Base-by-base conservation (phyloP, 2,888 invertebrate species). In the Sclerodermus sp. region DNA sequence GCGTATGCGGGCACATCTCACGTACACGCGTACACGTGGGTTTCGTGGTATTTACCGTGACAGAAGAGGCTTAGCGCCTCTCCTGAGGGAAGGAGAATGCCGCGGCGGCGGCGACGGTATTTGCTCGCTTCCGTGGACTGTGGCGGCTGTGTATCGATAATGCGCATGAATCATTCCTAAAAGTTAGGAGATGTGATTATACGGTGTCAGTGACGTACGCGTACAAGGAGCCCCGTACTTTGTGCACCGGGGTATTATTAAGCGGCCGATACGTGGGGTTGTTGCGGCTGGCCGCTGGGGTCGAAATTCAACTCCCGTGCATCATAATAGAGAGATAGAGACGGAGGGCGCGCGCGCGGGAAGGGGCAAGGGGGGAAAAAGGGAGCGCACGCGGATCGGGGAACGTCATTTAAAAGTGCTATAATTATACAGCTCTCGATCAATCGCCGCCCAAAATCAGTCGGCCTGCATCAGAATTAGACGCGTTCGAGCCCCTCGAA, bases 221-320 rank as follows among this genome's bases (percentile, higher is more conserved):
- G 62, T 58, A 58, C 61, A 60, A 58, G 67, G 58, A 64, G 34
- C 57, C 64, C 64, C 59, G 65, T 63, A 71, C 64, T 73, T 69
- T 70, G 73, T 66, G 53, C 64, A 55, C 53, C 56, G 68, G 68
- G 65, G 69, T 75, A 72, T 75, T 71, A 75, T 75, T 74, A 75
- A 70, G 68, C 68, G 49, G 68, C 71, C 74, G 73, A 74, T 73
- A 66, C 64, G 62, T 57, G 62, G 66, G 67, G 67, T 65, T 54
- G 57, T 52, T 71, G 74, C 58, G 75, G 76, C 70, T 66, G 65
- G 65, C 67, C 70, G 56, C 64, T 67, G 76, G 59, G 76, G 73
- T 76, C 71, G 76, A 73, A 76, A 77, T 74, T 70, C 72, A 70
- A 74, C 73, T 76, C 77, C 70, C 73, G 68, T 71, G 68, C 72